phyloP scores from a whole-genome alignment of 2,888 invertebrate genomes.

The Drosophila stalkeri region DNA sequence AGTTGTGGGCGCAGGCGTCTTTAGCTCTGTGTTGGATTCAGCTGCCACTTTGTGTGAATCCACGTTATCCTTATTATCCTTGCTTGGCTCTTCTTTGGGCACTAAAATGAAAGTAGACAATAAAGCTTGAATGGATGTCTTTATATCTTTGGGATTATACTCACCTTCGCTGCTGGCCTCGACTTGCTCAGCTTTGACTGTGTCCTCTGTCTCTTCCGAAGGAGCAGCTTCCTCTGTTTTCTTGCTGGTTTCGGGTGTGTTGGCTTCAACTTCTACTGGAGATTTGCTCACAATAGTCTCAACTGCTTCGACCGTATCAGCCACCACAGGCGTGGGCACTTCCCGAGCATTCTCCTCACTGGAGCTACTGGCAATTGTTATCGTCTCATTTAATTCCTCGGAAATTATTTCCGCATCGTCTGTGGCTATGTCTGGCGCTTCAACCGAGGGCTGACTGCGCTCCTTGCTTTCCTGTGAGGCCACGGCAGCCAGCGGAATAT shows the following conservation, averaged over 20 bases:
- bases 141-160: background rate
- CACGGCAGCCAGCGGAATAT: constrained; percentile 81
- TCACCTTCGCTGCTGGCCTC: constrained; percentile 37
- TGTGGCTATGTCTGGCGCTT: constrained; percentile 37
- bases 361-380: constrained; percentile 61
- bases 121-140: background rate
- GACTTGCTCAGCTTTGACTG: constrained; percentile 3
- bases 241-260: constrained; percentile 17
- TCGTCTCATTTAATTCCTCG: constrained; percentile 65
- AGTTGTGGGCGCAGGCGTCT: constrained; percentile 31
- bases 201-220: background rate
- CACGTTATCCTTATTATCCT: background rate
- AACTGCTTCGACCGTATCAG: constrained; percentile 13
- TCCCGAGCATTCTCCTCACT: constrained; percentile 56
- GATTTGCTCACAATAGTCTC: constrained; percentile 17
- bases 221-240: constrained; percentile 2
- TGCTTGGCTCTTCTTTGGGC: constrained; percentile 24
- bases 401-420: constrained; percentile 43
- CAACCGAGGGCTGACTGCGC: constrained; percentile 40
- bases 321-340: background rate
- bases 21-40: constrained; percentile 18
- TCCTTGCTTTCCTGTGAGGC: constrained; percentile 79
- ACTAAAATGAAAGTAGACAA: constrained; percentile 12
- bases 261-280: constrained; percentile 1
- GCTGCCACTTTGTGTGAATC: constrained; percentile 28